phyloP scores from a whole-genome alignment of 35 echinoderm and acorn worm species.

The Chiridota heheva region DNA sequence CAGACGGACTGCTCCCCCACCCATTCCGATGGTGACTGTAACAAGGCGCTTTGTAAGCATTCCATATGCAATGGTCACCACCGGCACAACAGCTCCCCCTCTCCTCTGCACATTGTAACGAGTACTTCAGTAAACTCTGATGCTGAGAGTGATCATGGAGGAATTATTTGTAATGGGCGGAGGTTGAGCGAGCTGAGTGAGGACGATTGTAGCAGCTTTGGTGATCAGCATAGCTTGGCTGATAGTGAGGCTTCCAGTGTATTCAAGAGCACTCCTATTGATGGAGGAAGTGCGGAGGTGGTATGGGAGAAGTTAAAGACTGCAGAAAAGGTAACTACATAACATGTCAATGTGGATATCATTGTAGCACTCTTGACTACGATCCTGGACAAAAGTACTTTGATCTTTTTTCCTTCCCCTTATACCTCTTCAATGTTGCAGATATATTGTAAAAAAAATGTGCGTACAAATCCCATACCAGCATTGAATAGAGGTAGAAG shows the following conservation, averaged over 20 bases:
- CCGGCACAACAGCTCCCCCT: constrained; percentile 3
- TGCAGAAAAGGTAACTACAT: constrained; percentile 52
- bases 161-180: constrained; percentile 77
- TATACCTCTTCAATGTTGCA: too few relatives aligned
- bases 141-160: constrained; percentile 69
- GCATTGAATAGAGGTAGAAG: too few relatives aligned
- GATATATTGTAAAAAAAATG: too few relatives aligned
- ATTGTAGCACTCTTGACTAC: too few relatives aligned
- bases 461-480: too few relatives aligned
- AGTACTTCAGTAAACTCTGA: constrained; percentile 57
- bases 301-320: constrained; percentile 58
- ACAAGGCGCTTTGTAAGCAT: constrained; percentile 1
- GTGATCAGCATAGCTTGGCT: constrained; percentile 67
- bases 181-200: constrained; percentile 71
- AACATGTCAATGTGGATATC: too few relatives aligned
- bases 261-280: constrained; percentile 54
- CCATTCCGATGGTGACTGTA: constrained; percentile 13
- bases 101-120: constrained; percentile 14
- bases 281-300: constrained; percentile 5
- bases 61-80: constrained; percentile 29
- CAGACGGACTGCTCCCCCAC: constrained; percentile 64
- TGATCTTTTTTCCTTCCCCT: too few relatives aligned
- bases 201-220: constrained; percentile 76
- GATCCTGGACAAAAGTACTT: too few relatives aligned
- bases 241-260: constrained; percentile 81